Conservation (phyloP, 1,140 invertebrate genomes). For the Habropoda laboriosa region DNA sequence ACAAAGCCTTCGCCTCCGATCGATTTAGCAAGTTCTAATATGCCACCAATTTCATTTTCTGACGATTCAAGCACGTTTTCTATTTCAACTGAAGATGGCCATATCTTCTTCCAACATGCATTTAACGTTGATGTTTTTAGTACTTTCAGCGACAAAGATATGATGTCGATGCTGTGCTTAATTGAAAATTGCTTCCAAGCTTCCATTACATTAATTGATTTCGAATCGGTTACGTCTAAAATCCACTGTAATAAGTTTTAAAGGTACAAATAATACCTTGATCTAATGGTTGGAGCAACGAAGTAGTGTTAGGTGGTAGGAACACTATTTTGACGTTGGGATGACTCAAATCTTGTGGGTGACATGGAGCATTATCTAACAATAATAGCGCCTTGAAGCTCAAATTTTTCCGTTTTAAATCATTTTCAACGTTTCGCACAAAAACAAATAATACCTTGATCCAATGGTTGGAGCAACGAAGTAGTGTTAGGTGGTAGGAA, state of each 20-base stretch:
- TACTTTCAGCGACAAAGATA: slow-evolving; percentile 29
- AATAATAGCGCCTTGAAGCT: slow-evolving; percentile 77
- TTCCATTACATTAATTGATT: slow-evolving; percentile 38
- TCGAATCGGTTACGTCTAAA: slow-evolving; percentile 35
- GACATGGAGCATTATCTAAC: slow-evolving; percentile 80
- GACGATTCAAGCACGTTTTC: too few relatives aligned
- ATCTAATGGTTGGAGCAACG: too few relatives aligned
- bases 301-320: slow-evolving; percentile 80
- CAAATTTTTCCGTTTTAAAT: slow-evolving; percentile 69
- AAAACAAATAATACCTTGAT: slow-evolving; percentile 78
- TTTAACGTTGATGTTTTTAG: slow-evolving; percentile 24
- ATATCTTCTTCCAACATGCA: not conserved
- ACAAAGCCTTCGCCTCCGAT: too few relatives aligned
- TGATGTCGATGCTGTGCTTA: slow-evolving; percentile 9
- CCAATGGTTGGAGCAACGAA: too few relatives aligned
- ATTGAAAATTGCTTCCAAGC: too few relatives aligned
- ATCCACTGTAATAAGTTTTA: too few relatives aligned
- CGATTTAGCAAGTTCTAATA: too few relatives aligned
- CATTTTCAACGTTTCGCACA: slow-evolving; percentile 68
- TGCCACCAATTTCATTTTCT: too few relatives aligned
- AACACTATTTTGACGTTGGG: slow-evolving; percentile 70
- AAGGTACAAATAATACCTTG: slow-evolving; percentile 81
- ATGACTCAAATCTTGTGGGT: slow-evolving; percentile 66
- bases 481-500: slow-evolving; percentile 81
- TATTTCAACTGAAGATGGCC: too few relatives aligned